Conservation (phyloP, 2,797 vertebrate genomes). For the Brotogeris chrysoptera region DNA sequence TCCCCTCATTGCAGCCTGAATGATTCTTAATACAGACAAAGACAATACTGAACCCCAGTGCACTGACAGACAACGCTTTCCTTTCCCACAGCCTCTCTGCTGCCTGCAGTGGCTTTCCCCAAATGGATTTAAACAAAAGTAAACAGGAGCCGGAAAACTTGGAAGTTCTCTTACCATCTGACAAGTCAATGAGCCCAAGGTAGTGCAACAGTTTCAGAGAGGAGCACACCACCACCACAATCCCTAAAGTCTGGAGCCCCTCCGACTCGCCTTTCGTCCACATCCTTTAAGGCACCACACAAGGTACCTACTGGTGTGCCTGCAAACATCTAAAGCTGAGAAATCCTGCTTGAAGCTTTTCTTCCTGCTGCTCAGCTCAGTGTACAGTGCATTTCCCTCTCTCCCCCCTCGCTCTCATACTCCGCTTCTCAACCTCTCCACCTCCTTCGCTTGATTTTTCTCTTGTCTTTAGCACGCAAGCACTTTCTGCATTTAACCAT, state of each 20-base stretch:
- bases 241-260: slow-evolving; percentile 79
- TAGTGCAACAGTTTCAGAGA: slow-evolving; percentile 82
- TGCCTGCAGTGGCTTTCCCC: neutral
- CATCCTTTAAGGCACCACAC: slow-evolving; percentile 55
- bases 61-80: neutral
- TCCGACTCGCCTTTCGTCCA: slow-evolving; percentile 76
- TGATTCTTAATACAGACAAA: neutral
- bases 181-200: slow-evolving; percentile 78
- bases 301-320: neutral
- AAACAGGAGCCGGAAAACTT: slow-evolving; percentile 31
- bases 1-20: neutral
- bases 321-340: slow-evolving; percentile 25
- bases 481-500: slow-evolving; percentile 12
- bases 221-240: slow-evolving; percentile 78
- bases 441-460: neutral
- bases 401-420: neutral
- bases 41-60: neutral
- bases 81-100: neutral
- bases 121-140: neutral
- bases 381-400: slow-evolving; percentile 32
- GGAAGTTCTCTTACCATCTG: slow-evolving; percentile 74
- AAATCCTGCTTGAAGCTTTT: slow-evolving; percentile 35
- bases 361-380: slow-evolving; percentile 37
- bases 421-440: neutral
- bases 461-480: neutral